Evolutionary conservation across 1,140 invertebrate species (phyloP), one percentile per base, ranked within the genome.

Genomic region (Drosophila gunungcola): DNA sequence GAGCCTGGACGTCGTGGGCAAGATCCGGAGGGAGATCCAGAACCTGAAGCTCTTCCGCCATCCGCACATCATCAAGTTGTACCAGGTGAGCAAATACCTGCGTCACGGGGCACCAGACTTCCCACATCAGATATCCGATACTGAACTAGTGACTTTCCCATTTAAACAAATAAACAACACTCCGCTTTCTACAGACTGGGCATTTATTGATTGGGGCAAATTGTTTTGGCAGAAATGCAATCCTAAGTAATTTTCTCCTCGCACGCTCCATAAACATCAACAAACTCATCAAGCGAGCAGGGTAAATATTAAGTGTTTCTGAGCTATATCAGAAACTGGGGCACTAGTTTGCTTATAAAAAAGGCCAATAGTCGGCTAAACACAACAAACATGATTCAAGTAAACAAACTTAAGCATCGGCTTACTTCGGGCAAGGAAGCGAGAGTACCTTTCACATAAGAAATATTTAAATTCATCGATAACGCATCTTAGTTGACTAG

Each of bases 51-150:
- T 99, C 1, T 99, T 99, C 92, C 95, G 98, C 63, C 99, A 99
- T 95, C 99, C 99, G 13, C 99, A 99, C 92, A 99, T 99, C 76
- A 99, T 99, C 68, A 99, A 99, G 94, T 93, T 99, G 94, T 99
- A 96, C 78, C 95, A 95, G 95, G 96, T 95, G 75, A 92, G 70
- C 4, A 5, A 32, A 1, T 32, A 32, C 29, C 29, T 32, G 29
- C 29, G 29, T 5, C 7, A 32, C 29, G 29, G 29, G 29, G 29
- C 5, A 32, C 29, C 29, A 32, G 29, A 32, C 36, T 42, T 43
- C 42, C 42, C 42, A 43, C 48, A 21, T 21, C 16, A 16, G n/a
- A 12, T 32, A 21, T 32, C 10, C 10, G 3, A n/a, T 25, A 21
- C n/a, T 21, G 16, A 21, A 21, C 16, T 21, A 21, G 16, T 21